Evolutionary conservation across 2,888 invertebrate species (phyloP).

Genomic region (Cephus nigrinus): DNA sequence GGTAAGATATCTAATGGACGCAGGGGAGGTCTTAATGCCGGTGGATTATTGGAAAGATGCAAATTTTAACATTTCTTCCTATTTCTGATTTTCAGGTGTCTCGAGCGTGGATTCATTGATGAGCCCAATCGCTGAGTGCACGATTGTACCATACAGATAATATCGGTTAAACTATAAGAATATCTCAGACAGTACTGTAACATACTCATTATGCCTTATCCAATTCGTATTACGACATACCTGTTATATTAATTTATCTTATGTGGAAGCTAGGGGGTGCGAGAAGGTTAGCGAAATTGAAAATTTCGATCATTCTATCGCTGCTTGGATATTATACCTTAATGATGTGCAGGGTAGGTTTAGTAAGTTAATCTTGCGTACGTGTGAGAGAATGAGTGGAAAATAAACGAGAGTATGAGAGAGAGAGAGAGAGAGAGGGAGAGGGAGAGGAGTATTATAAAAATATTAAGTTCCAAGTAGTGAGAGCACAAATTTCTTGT

Average conservation of each 20-base stretch:
- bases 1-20: constrained; percentile 29
- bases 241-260: constrained; percentile 5
- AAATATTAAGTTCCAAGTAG: constrained; percentile 15
- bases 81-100: constrained; percentile 32
- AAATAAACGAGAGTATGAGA: background rate
- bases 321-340: background rate
- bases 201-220: constrained; percentile 46
- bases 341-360: background rate
- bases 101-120: constrained; percentile 6
- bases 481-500: constrained; percentile 22
- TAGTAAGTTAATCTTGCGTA: background rate
- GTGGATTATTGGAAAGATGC: background rate
- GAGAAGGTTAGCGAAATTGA: background rate
- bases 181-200: constrained; percentile 47
- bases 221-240: constrained; percentile 4
- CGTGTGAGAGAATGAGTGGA: background rate
- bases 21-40: background rate
- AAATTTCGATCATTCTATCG: background rate
- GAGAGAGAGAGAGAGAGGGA: background rate
- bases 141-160: constrained; percentile 53
- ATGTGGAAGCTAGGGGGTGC: background rate
- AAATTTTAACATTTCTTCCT: background rate
- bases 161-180: constrained; percentile 45
- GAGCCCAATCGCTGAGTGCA: constrained; percentile 23
- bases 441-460: background rate